Base-by-base conservation (phyloP, 1,140 invertebrate genomes). In the Caerostris darwini region DNA sequence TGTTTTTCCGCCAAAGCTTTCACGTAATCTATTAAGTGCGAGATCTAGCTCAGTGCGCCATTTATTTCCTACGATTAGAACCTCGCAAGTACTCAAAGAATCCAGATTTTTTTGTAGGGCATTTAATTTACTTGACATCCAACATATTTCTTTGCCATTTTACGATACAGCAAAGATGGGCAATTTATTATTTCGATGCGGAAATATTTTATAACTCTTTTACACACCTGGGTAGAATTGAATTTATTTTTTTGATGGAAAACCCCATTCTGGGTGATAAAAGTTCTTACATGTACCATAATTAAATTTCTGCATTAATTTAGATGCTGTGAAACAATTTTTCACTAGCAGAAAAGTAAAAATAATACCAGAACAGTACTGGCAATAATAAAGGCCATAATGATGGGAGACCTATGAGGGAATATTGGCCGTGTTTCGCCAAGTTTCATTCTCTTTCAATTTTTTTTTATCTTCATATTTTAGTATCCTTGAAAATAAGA, bases 401-500 rank as follows among this genome's bases (percentile, higher is more conserved):
- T 8, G 19, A 53, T 12, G 7, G 53, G 10, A 77, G 7, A 50
- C 10, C 34, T 77, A 77, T 50, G 19, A 77, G 53, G 5, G 71
- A 77, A 77, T 12, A 50, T 12, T 53, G 34, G 71, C 71, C 71
- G 7, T 7, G 82, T 83, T 87, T 87, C 85, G 64, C 64, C 85
- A 87, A 87, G 64, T 87, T 87, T 87, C n/a, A 5, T 10, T 7
- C 34, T 12, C 50, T 12, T 77, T 34, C 7, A 3, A 8, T 34
- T 77, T 34, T 34, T 61, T 34, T 61, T 61, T 50, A 14, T 64
- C 85, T 87, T 87, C 59, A 54, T 61, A 53, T 61, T 87, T 87
- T 64, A 87, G 64, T 87, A 87, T 57, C 59, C 59, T 64, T 64
- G 57, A 64, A 87, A 87, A 87, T 87, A 87, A 87, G 58, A 64